These are phyloP conservation scores for Amphipoea lucens DNA, from an alignment of 2,888 invertebrate genomes.

Conservation along the genomic window DNA sequence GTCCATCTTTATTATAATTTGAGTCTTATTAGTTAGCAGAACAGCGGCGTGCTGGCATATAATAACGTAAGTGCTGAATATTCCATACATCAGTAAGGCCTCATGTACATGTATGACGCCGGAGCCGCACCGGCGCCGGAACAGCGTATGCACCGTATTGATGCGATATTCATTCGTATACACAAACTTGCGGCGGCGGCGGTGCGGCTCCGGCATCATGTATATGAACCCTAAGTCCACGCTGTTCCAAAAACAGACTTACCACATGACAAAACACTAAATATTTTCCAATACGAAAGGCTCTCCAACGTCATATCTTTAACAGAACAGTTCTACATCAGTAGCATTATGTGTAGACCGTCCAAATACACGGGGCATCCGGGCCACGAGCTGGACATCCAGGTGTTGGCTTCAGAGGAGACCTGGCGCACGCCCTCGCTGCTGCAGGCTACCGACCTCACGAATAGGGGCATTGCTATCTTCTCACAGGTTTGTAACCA, in stretches of 20 bases:
- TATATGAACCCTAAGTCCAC: too few species aligned
- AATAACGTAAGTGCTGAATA: neutral
- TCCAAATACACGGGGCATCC: slow-evolving; percentile 91
- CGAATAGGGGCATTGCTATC: slow-evolving; percentile 93
- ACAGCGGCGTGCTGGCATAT: neutral
- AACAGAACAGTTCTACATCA: neutral
- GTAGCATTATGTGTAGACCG: slow-evolving; percentile 75
- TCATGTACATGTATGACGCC: too few species aligned
- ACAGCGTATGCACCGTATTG: too few species aligned
- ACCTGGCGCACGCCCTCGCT: slow-evolving; percentile 97
- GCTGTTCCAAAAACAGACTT: neutral
- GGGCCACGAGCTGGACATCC: slow-evolving; percentile 93
- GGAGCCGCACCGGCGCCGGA: too few species aligned
- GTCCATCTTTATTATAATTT: neutral
- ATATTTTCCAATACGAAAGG: slow-evolving; percentile 23
- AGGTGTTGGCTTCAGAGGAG: slow-evolving; percentile 95
- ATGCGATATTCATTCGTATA: too few species aligned
- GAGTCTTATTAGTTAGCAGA: neutral
- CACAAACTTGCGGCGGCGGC: too few species aligned
- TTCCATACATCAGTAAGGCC: neutral
- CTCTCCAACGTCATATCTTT: neutral
- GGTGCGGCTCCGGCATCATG: too few species aligned
- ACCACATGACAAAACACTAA: neutral
- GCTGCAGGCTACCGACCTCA: slow-evolving; percentile 92
- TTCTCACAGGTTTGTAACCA: slow-evolving; percentile 92